These are phyloP conservation scores for Apotomis capreana DNA, from an alignment of 2,888 invertebrate species.

Conservation along the genomic window DNA sequence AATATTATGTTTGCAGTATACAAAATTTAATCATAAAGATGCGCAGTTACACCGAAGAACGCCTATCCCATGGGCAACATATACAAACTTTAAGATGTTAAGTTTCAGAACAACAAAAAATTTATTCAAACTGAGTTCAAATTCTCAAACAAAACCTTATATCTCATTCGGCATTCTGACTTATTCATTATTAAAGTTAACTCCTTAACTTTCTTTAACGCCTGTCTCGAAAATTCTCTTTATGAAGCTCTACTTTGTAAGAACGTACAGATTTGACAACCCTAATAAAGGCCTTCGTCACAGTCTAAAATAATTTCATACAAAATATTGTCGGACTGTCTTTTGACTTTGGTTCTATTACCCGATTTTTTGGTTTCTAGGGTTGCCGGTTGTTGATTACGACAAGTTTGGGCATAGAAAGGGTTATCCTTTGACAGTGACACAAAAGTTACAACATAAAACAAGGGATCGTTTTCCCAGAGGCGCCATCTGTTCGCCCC, in stretches of 20 bases:
- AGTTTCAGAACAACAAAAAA: conserved; percentile 22
- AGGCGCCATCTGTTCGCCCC: conserved; percentile 38
- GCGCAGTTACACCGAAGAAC: too few relatives aligned
- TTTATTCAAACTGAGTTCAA: conserved; percentile 12
- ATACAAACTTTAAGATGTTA: conserved; percentile 16
- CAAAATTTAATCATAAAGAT: too few relatives aligned
- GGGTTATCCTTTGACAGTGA: conserved; percentile 36
- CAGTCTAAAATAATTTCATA: conserved; percentile 18
- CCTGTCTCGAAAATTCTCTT: conserved; percentile 36
- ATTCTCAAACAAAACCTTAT: conserved; percentile 33
- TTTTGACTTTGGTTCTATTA: not conserved
- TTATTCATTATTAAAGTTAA: conserved; percentile 40
- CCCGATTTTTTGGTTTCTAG: not conserved
- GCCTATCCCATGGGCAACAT: conserved; percentile 17
- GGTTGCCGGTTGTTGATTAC: conserved; percentile 16
- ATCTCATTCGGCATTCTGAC: conserved; percentile 38
- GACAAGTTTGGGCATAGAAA: conserved; percentile 23
- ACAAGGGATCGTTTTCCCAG: conserved; percentile 41
- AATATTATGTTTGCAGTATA: too few relatives aligned
- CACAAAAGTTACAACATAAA: conserved; percentile 41
- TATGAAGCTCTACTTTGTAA: conserved; percentile 27
- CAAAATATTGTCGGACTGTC: conserved; percentile 8
- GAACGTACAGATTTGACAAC: conserved; percentile 36
- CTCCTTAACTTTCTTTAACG: conserved; percentile 36
- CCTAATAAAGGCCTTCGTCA: conserved; percentile 24